Conservation (phyloP, 2,888 invertebrate genomes). For the Aromia moschata region DNA sequence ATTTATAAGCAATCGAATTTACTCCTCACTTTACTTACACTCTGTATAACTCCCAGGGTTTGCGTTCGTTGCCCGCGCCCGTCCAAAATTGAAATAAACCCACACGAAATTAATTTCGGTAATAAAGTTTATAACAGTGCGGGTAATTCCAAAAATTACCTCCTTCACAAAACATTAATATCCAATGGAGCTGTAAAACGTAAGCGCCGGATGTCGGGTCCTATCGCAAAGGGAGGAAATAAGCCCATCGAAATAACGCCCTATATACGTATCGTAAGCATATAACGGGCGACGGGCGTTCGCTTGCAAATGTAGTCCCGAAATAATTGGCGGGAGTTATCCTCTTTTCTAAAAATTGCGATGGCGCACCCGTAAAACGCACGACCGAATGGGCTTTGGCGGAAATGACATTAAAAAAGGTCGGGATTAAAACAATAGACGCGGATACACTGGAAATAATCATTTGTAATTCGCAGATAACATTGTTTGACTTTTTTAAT, state of each 20-base stretch:
- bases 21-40: too few relatives aligned
- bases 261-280: constrained; percentile 20
- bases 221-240: background rate
- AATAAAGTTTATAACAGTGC: constrained; percentile 9
- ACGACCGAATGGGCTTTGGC: background rate
- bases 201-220: background rate
- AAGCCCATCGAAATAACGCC: constrained; percentile 16
- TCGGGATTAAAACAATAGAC: background rate
- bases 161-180: constrained; percentile 13
- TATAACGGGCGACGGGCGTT: constrained; percentile 6
- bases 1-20: background rate
- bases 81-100: background rate
- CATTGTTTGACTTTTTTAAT: background rate
- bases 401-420: background rate
- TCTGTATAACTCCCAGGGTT: too few relatives aligned
- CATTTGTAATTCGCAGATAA: background rate
- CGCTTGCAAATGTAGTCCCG: constrained; percentile 9
- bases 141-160: constrained; percentile 6
- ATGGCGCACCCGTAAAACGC: background rate
- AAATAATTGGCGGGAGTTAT: constrained; percentile 6
- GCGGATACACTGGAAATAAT: background rate
- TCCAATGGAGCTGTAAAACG: background rate
- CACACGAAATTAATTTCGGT: constrained; percentile 1
- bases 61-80: background rate
- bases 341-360: background rate